Evolutionary conservation across 1,140 invertebrate genomes (phyloP).

Genomic region (Pseudomyrmex pallidus): DNA sequence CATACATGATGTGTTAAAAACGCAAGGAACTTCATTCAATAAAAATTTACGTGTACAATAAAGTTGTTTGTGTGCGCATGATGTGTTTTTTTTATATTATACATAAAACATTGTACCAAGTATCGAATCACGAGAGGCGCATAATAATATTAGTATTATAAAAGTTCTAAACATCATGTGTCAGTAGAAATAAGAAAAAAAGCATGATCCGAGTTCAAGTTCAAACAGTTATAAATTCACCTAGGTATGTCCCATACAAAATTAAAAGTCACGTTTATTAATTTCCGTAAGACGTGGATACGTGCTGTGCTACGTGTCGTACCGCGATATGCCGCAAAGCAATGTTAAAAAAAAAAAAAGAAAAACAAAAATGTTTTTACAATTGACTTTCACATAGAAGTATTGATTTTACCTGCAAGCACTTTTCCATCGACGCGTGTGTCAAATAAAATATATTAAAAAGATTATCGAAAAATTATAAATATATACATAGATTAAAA

Average conservation of each 20-base stretch:
- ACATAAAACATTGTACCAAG: slow-evolving; percentile 36
- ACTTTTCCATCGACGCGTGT: too few species aligned
- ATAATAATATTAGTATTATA: slow-evolving; percentile 42
- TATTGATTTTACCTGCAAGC: too few species aligned
- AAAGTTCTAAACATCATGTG: slow-evolving; percentile 1
- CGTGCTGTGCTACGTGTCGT: slow-evolving; percentile 64
- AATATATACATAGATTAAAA: slow-evolving; percentile 38
- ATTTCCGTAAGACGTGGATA: slow-evolving; percentile 58
- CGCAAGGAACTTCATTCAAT: slow-evolving; percentile 80
- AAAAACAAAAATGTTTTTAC: not conserved
- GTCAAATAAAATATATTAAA: too few species aligned
- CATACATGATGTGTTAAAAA: slow-evolving; percentile 79
- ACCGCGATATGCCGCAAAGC: slow-evolving; percentile 27
- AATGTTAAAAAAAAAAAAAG: slow-evolving; percentile 12
- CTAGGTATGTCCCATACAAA: slow-evolving; percentile 15
- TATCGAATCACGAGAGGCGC: slow-evolving; percentile 33
- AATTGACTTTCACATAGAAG: not conserved
- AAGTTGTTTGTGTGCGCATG: slow-evolving; percentile 36
- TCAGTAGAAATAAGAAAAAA: not conserved
- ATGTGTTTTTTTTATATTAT: not conserved
- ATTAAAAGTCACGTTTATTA: slow-evolving; percentile 24
- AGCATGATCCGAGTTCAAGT: slow-evolving; percentile 19
- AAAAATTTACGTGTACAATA: slow-evolving; percentile 66
- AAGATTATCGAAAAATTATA: slow-evolving; percentile 40
- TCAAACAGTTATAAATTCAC: slow-evolving; percentile 33